A percentile compares a stretch with the other conserved stretches of the same genome.
Evolutionary conservation across 2,113 vertebrate species (phyloP).

Genomic region (Pyxicephalus adspersus): DNA sequence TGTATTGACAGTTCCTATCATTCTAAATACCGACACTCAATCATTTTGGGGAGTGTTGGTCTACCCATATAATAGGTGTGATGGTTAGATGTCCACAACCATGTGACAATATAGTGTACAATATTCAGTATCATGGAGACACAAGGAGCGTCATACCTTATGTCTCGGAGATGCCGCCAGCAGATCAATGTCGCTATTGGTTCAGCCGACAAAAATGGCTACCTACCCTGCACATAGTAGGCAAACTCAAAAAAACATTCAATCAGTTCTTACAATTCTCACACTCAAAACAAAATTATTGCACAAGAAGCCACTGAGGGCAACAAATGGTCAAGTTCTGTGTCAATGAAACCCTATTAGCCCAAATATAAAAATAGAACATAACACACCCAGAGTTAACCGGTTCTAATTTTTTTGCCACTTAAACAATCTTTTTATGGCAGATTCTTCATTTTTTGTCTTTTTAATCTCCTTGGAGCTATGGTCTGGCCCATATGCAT

Average conservation of each 20-base stretch:
- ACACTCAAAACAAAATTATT: slow-evolving; percentile 85
- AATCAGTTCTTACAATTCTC: slow-evolving; percentile 74
- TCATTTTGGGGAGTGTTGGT: too few relatives aligned
- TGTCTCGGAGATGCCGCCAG: not conserved
- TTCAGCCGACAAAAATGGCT: not conserved
- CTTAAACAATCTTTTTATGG: slow-evolving; percentile 32
- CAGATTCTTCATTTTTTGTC: slow-evolving; percentile 54
- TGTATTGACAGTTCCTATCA: too few relatives aligned
- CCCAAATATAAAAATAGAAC: slow-evolving; percentile 86
- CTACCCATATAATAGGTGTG: too few relatives aligned
- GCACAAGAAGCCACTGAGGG: slow-evolving; percentile 90
- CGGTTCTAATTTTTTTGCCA: slow-evolving; percentile 67
- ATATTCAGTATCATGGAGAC: too few relatives aligned
- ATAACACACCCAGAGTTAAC: slow-evolving; percentile 82
- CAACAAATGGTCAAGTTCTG: slow-evolving; percentile 81
- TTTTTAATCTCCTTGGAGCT: slow-evolving; percentile 57
- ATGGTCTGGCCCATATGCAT: slow-evolving; percentile 59
- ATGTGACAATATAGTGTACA: too few relatives aligned
- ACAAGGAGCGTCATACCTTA: not conserved
- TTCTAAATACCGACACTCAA: too few relatives aligned
- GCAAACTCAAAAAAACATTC: slow-evolving; percentile 61
- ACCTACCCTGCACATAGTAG: not conserved
- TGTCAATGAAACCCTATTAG: slow-evolving; percentile 70
- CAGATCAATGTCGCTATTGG: not conserved
- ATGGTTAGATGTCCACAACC: too few relatives aligned